A percentile compares a stretch with the other conserved stretches of the same genome.
These are phyloP conservation scores for Chymomyza amoena DNA, from an alignment of 2,888 invertebrate species.

Conservation along the genomic window DNA sequence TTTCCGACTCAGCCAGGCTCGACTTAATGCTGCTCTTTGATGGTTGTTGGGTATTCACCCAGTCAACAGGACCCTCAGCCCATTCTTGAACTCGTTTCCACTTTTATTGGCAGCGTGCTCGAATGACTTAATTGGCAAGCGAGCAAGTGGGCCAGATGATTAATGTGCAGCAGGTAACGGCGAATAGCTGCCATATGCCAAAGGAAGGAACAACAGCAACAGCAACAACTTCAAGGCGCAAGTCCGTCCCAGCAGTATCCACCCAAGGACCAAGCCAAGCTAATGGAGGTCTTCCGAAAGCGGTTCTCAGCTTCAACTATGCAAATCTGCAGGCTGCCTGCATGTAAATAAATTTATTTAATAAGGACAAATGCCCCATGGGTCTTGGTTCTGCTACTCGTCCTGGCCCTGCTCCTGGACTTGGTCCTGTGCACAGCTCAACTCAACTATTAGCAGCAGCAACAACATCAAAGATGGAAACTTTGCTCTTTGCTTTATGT, in stretches of 20 bases:
- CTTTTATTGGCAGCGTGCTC: not conserved
- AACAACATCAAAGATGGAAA: not conserved
- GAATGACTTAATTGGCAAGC: not conserved
- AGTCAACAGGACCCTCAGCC: not conserved
- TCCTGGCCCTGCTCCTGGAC: no score
- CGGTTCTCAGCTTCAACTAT: not conserved
- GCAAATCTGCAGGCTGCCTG: not conserved
- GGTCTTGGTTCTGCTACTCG: not conserved
- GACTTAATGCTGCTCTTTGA: not conserved
- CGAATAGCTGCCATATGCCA: no score
- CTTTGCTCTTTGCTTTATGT: not conserved
- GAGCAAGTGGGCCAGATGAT: not conserved
- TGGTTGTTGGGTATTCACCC: not conserved
- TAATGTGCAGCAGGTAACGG: not conserved
- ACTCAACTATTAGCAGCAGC: not conserved
- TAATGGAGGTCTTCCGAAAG: not conserved
- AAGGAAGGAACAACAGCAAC: no score
- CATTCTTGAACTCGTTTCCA: not conserved
- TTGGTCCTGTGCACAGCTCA: not conserved
- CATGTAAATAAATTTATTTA: not conserved
- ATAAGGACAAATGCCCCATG: not conserved
- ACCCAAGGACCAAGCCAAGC: not conserved
- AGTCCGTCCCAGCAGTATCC: no score
- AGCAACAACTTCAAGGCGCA: no score
- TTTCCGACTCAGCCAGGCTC: not conserved